Percentiles rank a stretch among this genome's conserved stretches.
These are phyloP conservation scores for Centroberyx gerrardi DNA, from an alignment of 2,797 vertebrate genomes.

Conservation along the genomic window DNA sequence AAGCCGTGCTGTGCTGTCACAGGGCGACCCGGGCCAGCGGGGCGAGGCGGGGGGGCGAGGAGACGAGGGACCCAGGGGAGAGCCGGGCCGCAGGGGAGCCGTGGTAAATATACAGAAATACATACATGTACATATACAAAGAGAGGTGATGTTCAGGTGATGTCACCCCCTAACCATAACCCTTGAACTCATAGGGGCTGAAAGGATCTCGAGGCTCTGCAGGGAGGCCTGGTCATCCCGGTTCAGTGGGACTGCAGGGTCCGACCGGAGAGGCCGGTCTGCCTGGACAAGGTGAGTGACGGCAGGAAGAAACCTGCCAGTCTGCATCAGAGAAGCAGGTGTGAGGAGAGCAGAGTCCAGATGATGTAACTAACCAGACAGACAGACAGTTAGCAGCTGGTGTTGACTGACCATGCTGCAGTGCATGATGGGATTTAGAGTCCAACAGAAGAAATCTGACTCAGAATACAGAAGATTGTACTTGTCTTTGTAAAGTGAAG, in stretches of 20 bases:
- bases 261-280: conserved; percentile 61
- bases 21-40: conserved; percentile 66
- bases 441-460: too few species aligned
- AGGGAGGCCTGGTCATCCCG: conserved; percentile 54
- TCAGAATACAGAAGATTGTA: too few species aligned
- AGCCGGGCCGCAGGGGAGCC: conserved; percentile 63
- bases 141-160: too few species aligned
- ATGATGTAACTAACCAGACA: too few species aligned
- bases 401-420: too few species aligned
- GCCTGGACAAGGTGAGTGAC: conserved; percentile 70
- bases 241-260: conserved; percentile 61
- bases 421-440: too few species aligned
- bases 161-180: too few species aligned
- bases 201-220: conserved; percentile 51
- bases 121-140: background rate
- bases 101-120: conserved; percentile 35
- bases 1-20: conserved; percentile 9
- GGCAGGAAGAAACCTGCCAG: too few species aligned
- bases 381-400: too few species aligned
- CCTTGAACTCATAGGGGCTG: conserved; percentile 39
- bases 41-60: conserved; percentile 52
- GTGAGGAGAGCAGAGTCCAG: too few species aligned
- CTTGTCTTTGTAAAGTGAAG: too few species aligned
- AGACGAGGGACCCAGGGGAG: conserved; percentile 65
- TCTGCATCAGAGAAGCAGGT: too few species aligned